Evolutionary conservation across 2,113 vertebrate genomes (phyloP), one percentile per base, ranked within the genome.

Genomic region (Anguilla japonica): DNA sequence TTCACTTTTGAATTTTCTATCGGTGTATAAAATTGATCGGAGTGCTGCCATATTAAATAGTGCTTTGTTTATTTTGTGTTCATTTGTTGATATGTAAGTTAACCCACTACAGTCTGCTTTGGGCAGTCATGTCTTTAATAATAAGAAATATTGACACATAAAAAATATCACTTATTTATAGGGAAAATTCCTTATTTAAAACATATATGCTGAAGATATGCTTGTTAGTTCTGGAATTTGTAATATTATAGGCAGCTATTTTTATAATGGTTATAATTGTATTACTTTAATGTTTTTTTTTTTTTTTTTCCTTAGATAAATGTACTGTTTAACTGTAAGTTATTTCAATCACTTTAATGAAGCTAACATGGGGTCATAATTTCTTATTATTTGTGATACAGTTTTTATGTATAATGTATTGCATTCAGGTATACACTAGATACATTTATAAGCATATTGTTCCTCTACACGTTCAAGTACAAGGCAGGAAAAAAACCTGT

Each of bases 101-200:
- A 94, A 91, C 93, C 94, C 93, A 94, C 94, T 94, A 94, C 96
- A 95, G 94, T 93, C 93, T 93, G 92, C 91, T 92, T 88, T 91
- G 91, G 90, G 91, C 93, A 94, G 90, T 90, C 82, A 60, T 57
- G 53, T n/a, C 26, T 29, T 63, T 83, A 39, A 60, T 40, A 83
- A 83, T 18, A 40, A 18, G 15, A 60, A 60, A 75, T 26, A 60
- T 63, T 20, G n/a, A 15, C 56, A 83, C 57, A 40, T 20, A 60
- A 83, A 56, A 15, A 56, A n/a, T 83, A 60, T 41, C 16, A 63
- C 29, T 83, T 83, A 83, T 83, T 83, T 83, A 83, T 83, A 63
- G 57, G 43, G 46, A 60, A 83, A 22, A 67, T 67, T 4, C 22
- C 2, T 67, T 22, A 57, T 60, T 60, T 83, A 39, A 60, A 46